phyloP scores from a whole-genome alignment of 2,113 vertebrate species.

The Motacilla alba region DNA sequence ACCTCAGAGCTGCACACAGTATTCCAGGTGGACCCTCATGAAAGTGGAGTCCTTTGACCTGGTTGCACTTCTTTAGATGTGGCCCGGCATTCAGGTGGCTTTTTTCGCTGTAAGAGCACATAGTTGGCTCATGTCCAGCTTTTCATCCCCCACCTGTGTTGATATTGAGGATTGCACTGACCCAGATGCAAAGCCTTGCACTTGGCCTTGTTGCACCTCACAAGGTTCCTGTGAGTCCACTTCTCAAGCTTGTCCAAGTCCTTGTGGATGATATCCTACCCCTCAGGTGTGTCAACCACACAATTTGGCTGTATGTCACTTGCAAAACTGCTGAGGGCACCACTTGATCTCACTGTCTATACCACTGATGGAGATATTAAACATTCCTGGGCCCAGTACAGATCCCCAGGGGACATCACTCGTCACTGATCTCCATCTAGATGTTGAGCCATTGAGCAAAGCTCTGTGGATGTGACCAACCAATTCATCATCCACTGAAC shows the following conservation, averaged over 20 bases:
- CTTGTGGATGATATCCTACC: background rate
- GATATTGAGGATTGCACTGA: too few species aligned
- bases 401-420: accelerated
- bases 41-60: accelerated
- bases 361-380: background rate
- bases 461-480: background rate
- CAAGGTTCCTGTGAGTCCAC: background rate
- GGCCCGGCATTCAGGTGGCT: too few species aligned
- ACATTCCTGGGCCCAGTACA: background rate
- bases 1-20: background rate
- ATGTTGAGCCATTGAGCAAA: background rate
- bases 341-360: background rate
- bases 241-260: background rate
- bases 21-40: background rate
- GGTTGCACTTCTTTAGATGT: background rate
- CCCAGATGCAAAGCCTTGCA: background rate
- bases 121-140: background rate
- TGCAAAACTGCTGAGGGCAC: background rate
- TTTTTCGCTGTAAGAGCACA: background rate
- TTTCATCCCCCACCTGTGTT: background rate
- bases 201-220: background rate
- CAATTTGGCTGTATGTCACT: background rate
- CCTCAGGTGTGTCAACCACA: background rate
- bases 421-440: background rate
- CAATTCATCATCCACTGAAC: background rate